A percentile compares a stretch with the other conserved stretches of the same genome.
phyloP scores from a whole-genome alignment of 2,797 vertebrate species.

The Hoplostethus atlanticus region DNA sequence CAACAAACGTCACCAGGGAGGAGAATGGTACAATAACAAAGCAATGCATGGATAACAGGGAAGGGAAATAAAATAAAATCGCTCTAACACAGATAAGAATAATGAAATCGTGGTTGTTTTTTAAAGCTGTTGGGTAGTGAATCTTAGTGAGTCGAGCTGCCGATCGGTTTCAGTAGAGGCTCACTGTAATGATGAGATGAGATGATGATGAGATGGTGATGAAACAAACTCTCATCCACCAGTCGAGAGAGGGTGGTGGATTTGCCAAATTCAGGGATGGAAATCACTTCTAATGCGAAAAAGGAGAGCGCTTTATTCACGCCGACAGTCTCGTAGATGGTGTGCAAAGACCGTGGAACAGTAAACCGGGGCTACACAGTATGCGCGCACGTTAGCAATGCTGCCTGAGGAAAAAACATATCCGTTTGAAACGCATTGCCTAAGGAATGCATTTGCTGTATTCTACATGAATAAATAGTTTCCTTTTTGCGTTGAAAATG shows the following conservation, averaged over 20 bases:
- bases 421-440: constrained; percentile 18
- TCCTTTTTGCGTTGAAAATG: constrained; percentile 9
- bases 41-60: too few species aligned
- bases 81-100: too few species aligned
- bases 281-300: background rate
- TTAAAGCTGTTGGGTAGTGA: constrained; percentile 1
- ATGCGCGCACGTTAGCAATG: constrained; percentile 24
- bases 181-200: constrained; percentile 36
- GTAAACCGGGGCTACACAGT: background rate
- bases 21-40: too few species aligned
- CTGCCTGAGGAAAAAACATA: constrained; percentile 20
- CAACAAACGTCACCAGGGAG: too few species aligned
- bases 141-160: constrained; percentile 19
- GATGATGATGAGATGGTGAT: constrained; percentile 20
- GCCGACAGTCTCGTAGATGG: background rate
- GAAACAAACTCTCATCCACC: too few species aligned
- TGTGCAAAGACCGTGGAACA: background rate
- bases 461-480: constrained; percentile 6
- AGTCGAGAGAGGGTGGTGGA: background rate
- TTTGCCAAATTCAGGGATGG: constrained; percentile 12
- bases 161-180: constrained; percentile 20
- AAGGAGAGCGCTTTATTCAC: background rate
- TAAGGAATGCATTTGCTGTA: constrained; percentile 11
- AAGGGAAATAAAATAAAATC: too few species aligned
- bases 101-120: background rate